These are phyloP conservation scores for Meiosimyza decipiens DNA, from an alignment of 2,888 invertebrate genomes.

Conservation along the genomic window DNA sequence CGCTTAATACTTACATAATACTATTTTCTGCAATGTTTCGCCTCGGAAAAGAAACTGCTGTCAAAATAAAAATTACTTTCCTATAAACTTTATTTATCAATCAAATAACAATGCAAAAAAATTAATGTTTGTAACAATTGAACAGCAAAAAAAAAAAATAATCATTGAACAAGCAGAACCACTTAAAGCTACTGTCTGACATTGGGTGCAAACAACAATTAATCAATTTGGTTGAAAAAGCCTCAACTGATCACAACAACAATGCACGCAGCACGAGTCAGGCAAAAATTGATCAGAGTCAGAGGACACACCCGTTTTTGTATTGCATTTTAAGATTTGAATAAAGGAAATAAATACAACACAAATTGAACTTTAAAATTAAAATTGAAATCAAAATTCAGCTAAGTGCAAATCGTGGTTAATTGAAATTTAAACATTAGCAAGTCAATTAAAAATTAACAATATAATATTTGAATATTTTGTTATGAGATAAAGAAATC, in stretches of 20 bases:
- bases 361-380: background rate
- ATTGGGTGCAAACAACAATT: slow-evolving; percentile 36
- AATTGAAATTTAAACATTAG: slow-evolving; percentile 1
- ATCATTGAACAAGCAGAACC: slow-evolving; percentile 23
- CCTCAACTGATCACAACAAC: background rate
- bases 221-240: slow-evolving; percentile 27
- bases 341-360: slow-evolving; percentile 3
- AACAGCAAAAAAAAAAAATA: background rate
- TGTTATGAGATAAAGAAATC: too few relatives aligned
- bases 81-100: slow-evolving; percentile 23
- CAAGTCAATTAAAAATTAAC: background rate
- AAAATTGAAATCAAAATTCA: slow-evolving; percentile 11
- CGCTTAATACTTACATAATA: too few relatives aligned
- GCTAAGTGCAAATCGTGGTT: slow-evolving; percentile 27
- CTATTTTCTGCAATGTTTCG: too few relatives aligned
- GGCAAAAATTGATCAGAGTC: background rate
- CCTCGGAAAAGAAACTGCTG: background rate
- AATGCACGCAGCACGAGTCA: background rate
- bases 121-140: background rate
- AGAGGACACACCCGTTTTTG: slow-evolving; percentile 13
- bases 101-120: background rate
- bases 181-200: slow-evolving; percentile 36
- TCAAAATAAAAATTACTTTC: slow-evolving; percentile 10
- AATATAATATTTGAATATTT: too few relatives aligned
- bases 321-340: slow-evolving; percentile 8